phyloP scores from a whole-genome alignment of 1,140 invertebrate genomes.

The Leptestheria dahalacensis region DNA sequence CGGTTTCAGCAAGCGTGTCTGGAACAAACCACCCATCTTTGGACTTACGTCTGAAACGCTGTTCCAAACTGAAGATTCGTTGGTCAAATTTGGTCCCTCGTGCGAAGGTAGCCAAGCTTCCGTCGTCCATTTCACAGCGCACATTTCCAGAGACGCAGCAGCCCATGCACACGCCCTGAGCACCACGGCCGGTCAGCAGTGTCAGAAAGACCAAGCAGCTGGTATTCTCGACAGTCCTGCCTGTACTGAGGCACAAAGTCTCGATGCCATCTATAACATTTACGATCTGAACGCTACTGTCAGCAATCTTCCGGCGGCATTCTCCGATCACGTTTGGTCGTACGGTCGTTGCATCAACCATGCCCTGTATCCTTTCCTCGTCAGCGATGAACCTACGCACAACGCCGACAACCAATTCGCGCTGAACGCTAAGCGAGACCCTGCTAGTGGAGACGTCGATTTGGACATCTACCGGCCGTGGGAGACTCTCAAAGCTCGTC shows the following conservation, averaged over 20 bases:
- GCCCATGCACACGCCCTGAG: not conserved
- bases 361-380: slow-evolving; percentile 1
- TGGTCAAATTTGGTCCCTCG: not conserved
- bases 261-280: slow-evolving; percentile 4
- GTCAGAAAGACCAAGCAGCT: not conserved
- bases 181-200: not conserved
- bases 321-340: not conserved
- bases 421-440: not conserved
- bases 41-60: not conserved
- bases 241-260: not conserved
- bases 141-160: not conserved
- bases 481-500: not conserved
- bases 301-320: not conserved
- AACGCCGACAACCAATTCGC: not conserved
- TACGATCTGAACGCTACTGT: not conserved
- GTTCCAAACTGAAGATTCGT: not conserved
- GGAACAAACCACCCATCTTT: not conserved
- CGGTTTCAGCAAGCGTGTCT: not conserved
- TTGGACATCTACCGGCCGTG: not conserved
- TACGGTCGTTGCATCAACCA: not conserved
- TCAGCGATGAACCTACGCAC: not conserved
- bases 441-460: not conserved
- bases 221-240: not conserved
- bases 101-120: not conserved
- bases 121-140: not conserved